Evolutionary conservation across 2,888 invertebrate genomes (phyloP).

Genomic region (Agrilus mali): DNA sequence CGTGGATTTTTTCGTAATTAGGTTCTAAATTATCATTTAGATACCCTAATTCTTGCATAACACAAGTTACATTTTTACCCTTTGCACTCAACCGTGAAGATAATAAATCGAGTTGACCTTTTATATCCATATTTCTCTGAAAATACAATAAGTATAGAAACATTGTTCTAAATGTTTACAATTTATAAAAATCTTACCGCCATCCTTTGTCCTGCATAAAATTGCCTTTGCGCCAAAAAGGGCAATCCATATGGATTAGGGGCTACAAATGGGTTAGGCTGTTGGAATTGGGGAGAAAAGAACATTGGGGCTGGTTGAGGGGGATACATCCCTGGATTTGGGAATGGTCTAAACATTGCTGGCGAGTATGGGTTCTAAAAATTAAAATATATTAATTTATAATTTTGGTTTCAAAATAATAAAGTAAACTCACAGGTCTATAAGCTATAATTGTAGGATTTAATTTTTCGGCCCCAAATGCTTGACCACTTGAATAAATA

Average conservation of each 20-base stretch:
- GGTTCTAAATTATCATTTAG: conserved; percentile 53
- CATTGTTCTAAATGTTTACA: too few species aligned
- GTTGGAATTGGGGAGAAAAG: conserved; percentile 25
- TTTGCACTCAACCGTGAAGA: conserved; percentile 40
- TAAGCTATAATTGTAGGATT: conserved; percentile 44
- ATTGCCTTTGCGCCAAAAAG: conserved; percentile 33
- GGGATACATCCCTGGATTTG: conserved; percentile 37
- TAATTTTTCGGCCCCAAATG: conserved; percentile 38
- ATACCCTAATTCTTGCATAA: conserved; percentile 60
- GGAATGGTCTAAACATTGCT: conserved; percentile 39
- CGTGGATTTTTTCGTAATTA: conserved; percentile 49
- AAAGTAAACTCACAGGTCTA: conserved; percentile 28
- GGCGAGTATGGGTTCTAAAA: conserved; percentile 23
- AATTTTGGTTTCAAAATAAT: neutral
- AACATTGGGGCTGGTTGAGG: conserved; percentile 32
- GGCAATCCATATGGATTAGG: conserved; percentile 22
- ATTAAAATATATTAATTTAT: too few species aligned
- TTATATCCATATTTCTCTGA: conserved; percentile 48
- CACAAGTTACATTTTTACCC: conserved; percentile 52
- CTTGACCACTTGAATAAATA: conserved; percentile 20
- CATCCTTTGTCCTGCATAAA: conserved; percentile 36
- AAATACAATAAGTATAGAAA: neutral
- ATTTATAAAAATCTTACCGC: too few species aligned
- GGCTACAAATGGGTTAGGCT: conserved; percentile 13
- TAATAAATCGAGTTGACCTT: conserved; percentile 46